phyloP scores from a whole-genome alignment of 2,888 invertebrate genomes.

The Agrilus mali region DNA sequence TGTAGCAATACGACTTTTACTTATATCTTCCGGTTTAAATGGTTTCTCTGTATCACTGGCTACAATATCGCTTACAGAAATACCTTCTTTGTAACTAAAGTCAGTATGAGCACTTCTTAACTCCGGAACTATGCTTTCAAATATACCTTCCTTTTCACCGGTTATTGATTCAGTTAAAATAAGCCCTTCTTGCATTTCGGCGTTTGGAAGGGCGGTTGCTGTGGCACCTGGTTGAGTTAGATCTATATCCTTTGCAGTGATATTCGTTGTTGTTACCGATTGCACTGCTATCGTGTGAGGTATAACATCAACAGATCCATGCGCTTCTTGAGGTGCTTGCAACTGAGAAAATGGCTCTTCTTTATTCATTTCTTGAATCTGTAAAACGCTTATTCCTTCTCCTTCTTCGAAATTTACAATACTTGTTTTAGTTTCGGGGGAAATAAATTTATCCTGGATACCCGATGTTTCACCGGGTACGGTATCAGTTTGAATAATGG shows the following conservation, averaged over 20 bases:
- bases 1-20: slow-evolving; percentile 31
- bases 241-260: slow-evolving; percentile 26
- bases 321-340: slow-evolving; percentile 31
- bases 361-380: slow-evolving; percentile 38
- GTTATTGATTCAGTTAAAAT: slow-evolving; percentile 42
- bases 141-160: slow-evolving; percentile 45
- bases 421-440: slow-evolving; percentile 42
- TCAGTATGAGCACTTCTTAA: slow-evolving; percentile 36
- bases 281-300: slow-evolving; percentile 45
- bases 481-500: slow-evolving; percentile 35
- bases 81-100: slow-evolving; percentile 41
- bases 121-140: slow-evolving; percentile 33
- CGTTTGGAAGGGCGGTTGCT: slow-evolving; percentile 34
- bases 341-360: slow-evolving; percentile 36
- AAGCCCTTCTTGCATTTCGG: slow-evolving; percentile 42
- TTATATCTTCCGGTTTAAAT: slow-evolving; percentile 30
- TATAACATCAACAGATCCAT: slow-evolving; percentile 40
- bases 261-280: slow-evolving; percentile 41
- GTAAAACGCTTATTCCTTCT: slow-evolving; percentile 47
- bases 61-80: slow-evolving; percentile 42
- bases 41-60: slow-evolving; percentile 43
- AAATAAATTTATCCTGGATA: slow-evolving; percentile 29
- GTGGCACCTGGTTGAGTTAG: slow-evolving; percentile 18
- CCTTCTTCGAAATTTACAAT: slow-evolving; percentile 40
- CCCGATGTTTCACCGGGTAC: slow-evolving; percentile 41